phyloP scores from a whole-genome alignment of 2,888 invertebrate species.

The Idaea dimidiata region DNA sequence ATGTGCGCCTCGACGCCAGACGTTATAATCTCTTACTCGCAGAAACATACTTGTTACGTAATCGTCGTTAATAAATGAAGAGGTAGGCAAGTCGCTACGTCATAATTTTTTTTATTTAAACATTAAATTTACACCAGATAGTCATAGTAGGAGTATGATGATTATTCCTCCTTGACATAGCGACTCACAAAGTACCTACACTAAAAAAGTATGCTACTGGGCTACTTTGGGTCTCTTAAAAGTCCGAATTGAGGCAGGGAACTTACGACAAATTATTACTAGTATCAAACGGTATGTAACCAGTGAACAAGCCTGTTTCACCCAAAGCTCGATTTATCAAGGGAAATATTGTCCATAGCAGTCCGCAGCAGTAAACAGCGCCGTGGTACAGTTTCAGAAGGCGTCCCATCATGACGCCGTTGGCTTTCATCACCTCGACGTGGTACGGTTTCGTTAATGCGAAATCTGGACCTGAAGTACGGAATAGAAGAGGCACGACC shows the following conservation, averaged over 20 bases:
- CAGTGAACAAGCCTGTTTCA: conserved; percentile 50
- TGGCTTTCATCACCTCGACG: conserved; percentile 41
- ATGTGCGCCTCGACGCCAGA: too few relatives aligned
- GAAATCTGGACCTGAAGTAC: conserved; percentile 46
- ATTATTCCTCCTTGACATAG: too few relatives aligned
- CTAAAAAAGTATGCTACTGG: too few relatives aligned
- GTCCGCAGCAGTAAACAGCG: conserved; percentile 40
- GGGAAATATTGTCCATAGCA: conserved; percentile 51
- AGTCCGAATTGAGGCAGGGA: not conserved
- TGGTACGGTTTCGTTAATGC: conserved; percentile 45
- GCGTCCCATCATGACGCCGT: conserved; percentile 48
- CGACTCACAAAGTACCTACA: too few relatives aligned
- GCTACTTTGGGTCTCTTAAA: too few relatives aligned
- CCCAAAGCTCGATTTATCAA: conserved; percentile 49
- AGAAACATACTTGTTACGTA: too few relatives aligned
- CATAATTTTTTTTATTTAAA: too few relatives aligned
- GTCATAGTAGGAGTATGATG: too few relatives aligned
- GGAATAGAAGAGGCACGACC: not conserved
- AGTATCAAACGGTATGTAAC: conserved; percentile 61
- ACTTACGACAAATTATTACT: conserved; percentile 48
- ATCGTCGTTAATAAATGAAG: too few relatives aligned
- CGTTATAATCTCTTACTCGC: too few relatives aligned
- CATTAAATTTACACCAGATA: too few relatives aligned
- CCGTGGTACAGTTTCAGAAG: conserved; percentile 47
- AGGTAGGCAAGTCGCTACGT: too few relatives aligned